Evolutionary conservation across 2,888 invertebrate genomes (phyloP).

Genomic region (Pseudolycoriella hygida): DNA sequence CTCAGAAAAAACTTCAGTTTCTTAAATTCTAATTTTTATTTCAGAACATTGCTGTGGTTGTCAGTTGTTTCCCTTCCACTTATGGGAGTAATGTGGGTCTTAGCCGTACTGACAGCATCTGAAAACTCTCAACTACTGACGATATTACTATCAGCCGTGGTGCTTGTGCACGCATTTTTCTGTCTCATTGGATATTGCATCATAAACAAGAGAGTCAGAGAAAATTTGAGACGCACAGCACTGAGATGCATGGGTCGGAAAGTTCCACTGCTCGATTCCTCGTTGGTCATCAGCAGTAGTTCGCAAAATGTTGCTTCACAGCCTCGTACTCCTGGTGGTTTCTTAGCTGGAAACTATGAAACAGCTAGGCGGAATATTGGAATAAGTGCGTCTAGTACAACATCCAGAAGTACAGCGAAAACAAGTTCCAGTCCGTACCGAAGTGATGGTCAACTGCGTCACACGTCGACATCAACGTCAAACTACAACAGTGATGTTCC

Average conservation of each 20-base stretch:
- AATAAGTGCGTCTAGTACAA: conserved; percentile 88
- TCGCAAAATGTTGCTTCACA: conserved; percentile 51
- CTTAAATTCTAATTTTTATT: too few relatives aligned
- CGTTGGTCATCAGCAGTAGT: conserved; percentile 53
- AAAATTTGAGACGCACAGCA: conserved; percentile 47
- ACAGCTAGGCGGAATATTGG: conserved; percentile 62
- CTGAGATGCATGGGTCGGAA: conserved; percentile 65
- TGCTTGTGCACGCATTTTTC: conserved; percentile 64
- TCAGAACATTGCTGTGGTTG: conserved; percentile 65
- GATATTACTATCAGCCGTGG: conserved; percentile 57
- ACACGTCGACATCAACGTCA: conserved; percentile 72
- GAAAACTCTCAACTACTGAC: conserved; percentile 55
- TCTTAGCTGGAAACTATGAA: conserved; percentile 29
- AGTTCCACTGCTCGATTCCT: conserved; percentile 59
- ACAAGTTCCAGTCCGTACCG: conserved; percentile 84
- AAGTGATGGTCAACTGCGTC: conserved; percentile 66
- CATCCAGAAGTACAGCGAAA: conserved; percentile 84
- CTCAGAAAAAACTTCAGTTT: too few relatives aligned
- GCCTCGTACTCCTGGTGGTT: conserved; percentile 12
- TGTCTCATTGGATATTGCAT: conserved; percentile 75
- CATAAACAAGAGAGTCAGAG: conserved; percentile 67
- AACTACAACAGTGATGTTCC: conserved; percentile 74
- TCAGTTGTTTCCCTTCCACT: conserved; percentile 75
- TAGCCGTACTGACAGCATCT: conserved; percentile 60
- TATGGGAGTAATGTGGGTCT: conserved; percentile 71